phyloP scores from a whole-genome alignment of 2,888 invertebrate species.

The Mechanitis mazaeus region DNA sequence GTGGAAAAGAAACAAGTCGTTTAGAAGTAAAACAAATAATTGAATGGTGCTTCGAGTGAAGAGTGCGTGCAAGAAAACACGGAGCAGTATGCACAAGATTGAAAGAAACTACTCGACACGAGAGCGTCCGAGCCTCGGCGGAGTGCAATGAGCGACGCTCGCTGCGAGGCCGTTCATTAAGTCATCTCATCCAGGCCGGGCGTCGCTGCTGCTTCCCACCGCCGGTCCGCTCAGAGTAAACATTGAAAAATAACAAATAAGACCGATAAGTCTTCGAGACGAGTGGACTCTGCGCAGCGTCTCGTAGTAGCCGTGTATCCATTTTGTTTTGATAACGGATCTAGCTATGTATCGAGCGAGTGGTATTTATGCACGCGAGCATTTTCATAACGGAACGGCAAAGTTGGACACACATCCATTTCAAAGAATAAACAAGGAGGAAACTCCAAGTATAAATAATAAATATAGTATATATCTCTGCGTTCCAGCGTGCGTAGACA shows the following conservation, averaged over 20 bases:
- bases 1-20: conserved; percentile 50
- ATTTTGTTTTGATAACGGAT: conserved; percentile 58
- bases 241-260: conserved; percentile 52
- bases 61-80: conserved; percentile 66
- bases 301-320: conserved; percentile 44
- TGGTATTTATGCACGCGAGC: conserved; percentile 42
- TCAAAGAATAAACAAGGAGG: conserved; percentile 69
- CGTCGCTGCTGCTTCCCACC: conserved; percentile 44
- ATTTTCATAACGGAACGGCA: conserved; percentile 50
- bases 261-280: conserved; percentile 43
- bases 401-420: conserved; percentile 64
- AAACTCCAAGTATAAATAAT: conserved; percentile 72
- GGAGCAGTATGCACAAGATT: conserved; percentile 70
- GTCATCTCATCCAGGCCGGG: conserved; percentile 60
- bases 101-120: conserved; percentile 69
- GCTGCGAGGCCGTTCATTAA: conserved; percentile 64
- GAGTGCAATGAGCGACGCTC: conserved; percentile 71
- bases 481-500: conserved; percentile 65
- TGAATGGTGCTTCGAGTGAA: conserved; percentile 56
- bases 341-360: conserved; percentile 36
- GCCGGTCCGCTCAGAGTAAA: conserved; percentile 40
- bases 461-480: conserved; percentile 69
- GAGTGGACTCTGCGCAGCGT: conserved; percentile 35
- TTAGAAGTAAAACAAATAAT: conserved; percentile 69
- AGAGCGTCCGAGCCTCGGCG: conserved; percentile 66